A percentile compares a stretch with the other conserved stretches of the same genome.
Evolutionary conservation across 1,140 invertebrate genomes (phyloP).

Genomic region (Maconellicoccus hirsutus): DNA sequence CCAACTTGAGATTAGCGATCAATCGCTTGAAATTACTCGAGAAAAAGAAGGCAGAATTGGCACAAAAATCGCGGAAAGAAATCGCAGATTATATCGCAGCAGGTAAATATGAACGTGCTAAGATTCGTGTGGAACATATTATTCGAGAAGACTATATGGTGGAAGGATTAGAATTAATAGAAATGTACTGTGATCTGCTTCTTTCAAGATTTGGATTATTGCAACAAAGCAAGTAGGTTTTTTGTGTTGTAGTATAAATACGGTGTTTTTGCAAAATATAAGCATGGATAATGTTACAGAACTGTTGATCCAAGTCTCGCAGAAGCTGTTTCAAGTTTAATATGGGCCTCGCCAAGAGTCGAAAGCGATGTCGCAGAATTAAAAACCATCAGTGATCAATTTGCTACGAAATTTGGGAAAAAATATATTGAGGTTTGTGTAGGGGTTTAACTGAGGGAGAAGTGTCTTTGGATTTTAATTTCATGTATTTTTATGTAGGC

Average conservation of each 20-base stretch:
- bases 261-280: not conserved
- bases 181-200: constrained; percentile 99
- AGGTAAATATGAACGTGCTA: constrained; percentile 85
- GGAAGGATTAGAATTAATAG: constrained; percentile 96
- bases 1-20: constrained; percentile 80
- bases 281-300: constrained; percentile 36
- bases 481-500: constrained; percentile 35
- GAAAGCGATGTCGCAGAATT: constrained; percentile 74
- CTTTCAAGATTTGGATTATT: constrained; percentile 92
- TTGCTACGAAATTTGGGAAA: constrained; percentile 88
- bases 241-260: too few relatives aligned
- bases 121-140: constrained; percentile 95
- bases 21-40: constrained; percentile 90
- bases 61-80: constrained; percentile 90
- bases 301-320: constrained; percentile 88
- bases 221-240: constrained; percentile 86
- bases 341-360: constrained; percentile 90
- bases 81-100: constrained; percentile 90
- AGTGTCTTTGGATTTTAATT: constrained; percentile 1
- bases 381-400: constrained; percentile 82
- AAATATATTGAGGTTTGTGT: constrained; percentile 59
- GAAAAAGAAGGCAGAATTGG: constrained; percentile 96
- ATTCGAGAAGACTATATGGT: constrained; percentile 98
- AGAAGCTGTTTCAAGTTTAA: constrained; percentile 88
- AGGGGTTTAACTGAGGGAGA: not conserved